Evolutionary conservation across 2,888 invertebrate species (phyloP), one percentile per base, ranked within the genome.

Genomic region (Thyatira batis): DNA sequence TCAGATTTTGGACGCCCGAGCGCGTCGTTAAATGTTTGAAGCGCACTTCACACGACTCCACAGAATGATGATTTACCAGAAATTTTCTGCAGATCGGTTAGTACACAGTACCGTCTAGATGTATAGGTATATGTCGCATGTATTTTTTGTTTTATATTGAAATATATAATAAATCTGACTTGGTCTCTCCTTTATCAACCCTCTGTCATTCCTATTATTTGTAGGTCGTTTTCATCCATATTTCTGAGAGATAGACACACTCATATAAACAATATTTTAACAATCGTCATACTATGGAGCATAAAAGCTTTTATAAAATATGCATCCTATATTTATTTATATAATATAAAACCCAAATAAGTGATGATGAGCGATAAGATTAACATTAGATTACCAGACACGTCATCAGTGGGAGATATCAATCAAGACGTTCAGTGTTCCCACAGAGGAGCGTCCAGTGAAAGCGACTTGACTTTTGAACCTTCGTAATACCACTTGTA

Each of bases 381-480:
- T 4, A 39, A 17, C 39, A 39, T 39, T 39, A 17, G 39, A 39
- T 39, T 39, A 8, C 39, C 39, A 39, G 39, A 39, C 39, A 39
- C 39, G 39, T 39, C 39, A 39, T 17, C 39, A 39, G 39, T 17
- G 13, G 8, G 39, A 39, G 39, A 39, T 39, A 39, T 39, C 39
- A 39, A 39, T 39, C 39, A 39, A 39, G 39, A 49, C 20, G 48
- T 44, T 46, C 49, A 54, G 50, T 39, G 65, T 65, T 64, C 63
- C 53, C 57, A 57, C 61, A 53, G 55, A 57, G 30, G 20, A 27
- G 28, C 23, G 57, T 55, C 51, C 56, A 55, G 63, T 57, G 67
- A 71, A 64, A 66, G 60, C 57, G 48, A 50, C 58, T 52, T 67
- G 70, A 67, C 67, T 58, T 69, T 66, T 71, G 71, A 71, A 69